Base-by-base conservation (phyloP, 2,113 vertebrate species). In the Dryoscopus gambensis region DNA sequence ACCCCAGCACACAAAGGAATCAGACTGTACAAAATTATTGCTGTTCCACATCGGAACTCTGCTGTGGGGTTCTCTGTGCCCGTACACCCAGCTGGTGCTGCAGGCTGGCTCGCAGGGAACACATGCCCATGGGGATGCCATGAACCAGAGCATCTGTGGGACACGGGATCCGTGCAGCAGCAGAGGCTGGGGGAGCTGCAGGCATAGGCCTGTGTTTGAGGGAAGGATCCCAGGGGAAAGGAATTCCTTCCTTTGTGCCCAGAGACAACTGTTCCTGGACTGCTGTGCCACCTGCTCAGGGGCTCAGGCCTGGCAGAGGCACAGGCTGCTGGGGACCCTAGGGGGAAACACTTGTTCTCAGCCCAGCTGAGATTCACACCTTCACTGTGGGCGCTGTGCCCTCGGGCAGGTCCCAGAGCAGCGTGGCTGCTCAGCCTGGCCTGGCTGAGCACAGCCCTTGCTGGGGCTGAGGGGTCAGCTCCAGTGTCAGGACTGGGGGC, bases 101-200 rank as follows among this genome's bases (percentile, higher is more conserved):
- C 7, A 39, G 37, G 8, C 28, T 71, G 69, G 42, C 9, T 78
- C 0, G 0, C 5, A 3, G 4, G 42, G 39, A n/a, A 7, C 6
- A 11, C 1, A 0, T 6, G 9, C 13, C 55, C 4, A 0, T 1
- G 40, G 46, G 55, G 7, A 0, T 27, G 37, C 47, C 5, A 7
- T 17, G 28, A 50, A 31, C 35, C 15, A 52, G 4, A 55, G 44
- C 21, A 2, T 2, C 19, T 5, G 0, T 1, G 5, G 30, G 27
- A 5, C 5, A 5, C 4, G 1, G 0, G 31, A 14, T 9, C 24
- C 23, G 39, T 39, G 65, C 24, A 59, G 23, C 59, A 33, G 42
- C 33, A 50, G 28, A 22, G 27, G 56, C 22, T 21, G 23, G 21
- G 35, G 24, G 31, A 44, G 39, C 67, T 44, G 63, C 35, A 65